Percentiles rank a stretch among this genome's conserved stretches.
phyloP scores from a whole-genome alignment of 2,113 vertebrate species.

The Cryptomyrus ogoouensis region DNA sequence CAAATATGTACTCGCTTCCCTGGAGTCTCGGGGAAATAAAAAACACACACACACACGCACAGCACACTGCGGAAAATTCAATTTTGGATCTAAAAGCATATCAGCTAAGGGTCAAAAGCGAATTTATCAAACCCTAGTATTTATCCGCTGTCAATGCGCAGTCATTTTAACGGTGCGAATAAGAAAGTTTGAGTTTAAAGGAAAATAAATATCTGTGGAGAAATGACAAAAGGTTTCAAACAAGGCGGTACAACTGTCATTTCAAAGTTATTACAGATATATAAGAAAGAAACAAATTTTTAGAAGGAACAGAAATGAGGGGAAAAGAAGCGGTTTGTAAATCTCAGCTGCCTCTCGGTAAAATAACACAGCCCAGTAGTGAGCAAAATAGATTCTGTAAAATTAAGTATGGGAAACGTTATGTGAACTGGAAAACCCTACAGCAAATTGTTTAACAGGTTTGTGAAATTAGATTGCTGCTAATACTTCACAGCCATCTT shows the following conservation, averaged over 20 bases:
- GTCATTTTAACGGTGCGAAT: neutral
- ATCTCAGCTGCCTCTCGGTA: neutral
- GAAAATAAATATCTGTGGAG: neutral
- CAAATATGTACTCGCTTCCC: neutral
- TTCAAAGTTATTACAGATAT: neutral
- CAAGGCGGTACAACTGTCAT: neutral
- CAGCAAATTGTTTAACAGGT: neutral
- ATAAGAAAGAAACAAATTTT: neutral
- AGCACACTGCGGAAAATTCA: neutral
- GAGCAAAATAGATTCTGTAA: neutral
- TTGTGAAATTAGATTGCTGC: neutral
- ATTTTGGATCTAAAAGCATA: neutral
- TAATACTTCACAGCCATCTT: neutral
- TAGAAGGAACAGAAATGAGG: neutral
- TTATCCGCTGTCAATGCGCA: neutral
- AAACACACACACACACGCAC: neutral
- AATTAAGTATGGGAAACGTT: neutral
- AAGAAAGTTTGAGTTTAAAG: neutral
- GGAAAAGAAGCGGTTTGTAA: neutral
- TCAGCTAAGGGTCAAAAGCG: neutral
- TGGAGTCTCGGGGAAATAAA: neutral
- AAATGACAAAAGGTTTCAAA: neutral
- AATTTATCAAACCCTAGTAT: neutral
- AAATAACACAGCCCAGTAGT: neutral
- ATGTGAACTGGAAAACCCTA: neutral